A percentile compares a stretch with the other conserved stretches of the same genome.
These are phyloP conservation scores for Chorisops tibialis DNA, from an alignment of 2,888 invertebrate species.

Conservation along the genomic window DNA sequence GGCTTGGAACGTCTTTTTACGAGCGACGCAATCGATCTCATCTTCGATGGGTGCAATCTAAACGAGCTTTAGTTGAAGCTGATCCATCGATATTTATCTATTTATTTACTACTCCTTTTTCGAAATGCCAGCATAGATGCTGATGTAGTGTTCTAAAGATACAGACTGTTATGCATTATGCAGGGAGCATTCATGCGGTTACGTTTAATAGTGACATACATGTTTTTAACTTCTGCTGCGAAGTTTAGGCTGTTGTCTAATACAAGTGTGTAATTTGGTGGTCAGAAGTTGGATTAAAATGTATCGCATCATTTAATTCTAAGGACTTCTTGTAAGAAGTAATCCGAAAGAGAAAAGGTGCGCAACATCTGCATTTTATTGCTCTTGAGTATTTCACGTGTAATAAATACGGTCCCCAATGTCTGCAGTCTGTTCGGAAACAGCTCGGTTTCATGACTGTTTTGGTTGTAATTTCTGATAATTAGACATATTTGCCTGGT, in stretches of 20 bases:
- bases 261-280: too few relatives aligned
- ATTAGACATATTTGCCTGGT: too few relatives aligned
- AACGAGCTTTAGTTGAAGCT: neutral
- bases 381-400: neutral
- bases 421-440: neutral
- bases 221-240: too few relatives aligned
- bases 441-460: too few relatives aligned
- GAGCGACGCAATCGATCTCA: neutral
- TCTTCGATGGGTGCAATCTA: neutral
- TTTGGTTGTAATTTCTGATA: too few relatives aligned
- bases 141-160: neutral
- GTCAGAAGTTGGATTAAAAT: neutral
- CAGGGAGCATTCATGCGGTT: neutral
- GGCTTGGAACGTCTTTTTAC: too few relatives aligned
- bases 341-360: neutral
- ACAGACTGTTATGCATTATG: neutral
- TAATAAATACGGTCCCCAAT: neutral
- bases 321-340: neutral
- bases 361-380: conserved; percentile 12
- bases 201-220: too few relatives aligned
- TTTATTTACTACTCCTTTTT: conserved; percentile 5
- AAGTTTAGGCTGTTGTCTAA: too few relatives aligned
- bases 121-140: neutral
- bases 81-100: neutral
- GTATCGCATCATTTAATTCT: neutral